Base-by-base conservation (phyloP, 2,113 vertebrate genomes). In the Plecotus auritus region DNA sequence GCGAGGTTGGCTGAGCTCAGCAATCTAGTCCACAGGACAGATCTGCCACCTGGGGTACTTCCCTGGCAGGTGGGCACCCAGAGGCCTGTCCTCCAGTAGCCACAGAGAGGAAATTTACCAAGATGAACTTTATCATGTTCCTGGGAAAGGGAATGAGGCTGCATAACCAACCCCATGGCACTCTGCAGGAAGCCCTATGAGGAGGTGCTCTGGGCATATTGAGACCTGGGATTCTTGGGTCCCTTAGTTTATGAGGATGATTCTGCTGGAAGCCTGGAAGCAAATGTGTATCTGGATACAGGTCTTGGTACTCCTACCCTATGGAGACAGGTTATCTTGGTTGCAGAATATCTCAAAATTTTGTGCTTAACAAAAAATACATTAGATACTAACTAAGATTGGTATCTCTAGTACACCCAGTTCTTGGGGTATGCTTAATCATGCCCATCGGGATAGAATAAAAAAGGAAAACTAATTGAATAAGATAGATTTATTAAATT, bases 1-100 rank as follows among this genome's bases (percentile, higher is more conserved):
- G 2, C 1, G 4, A 7, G 74, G 2, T 2, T 6, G 67, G 51
- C 14, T 0, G 9, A 37, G 11, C 32, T 40, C 78, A 28, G 77
- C 35, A 20, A 40, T 56, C 5, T 9, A 16, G 3, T 26, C 47
- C 49, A 18, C 28, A 13, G 59, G 76, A n/a, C 4, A 1, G 12
- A 4, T n/a, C 45, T 23, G 28, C 23, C 18, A 8, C 30, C 35
- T 7, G 23, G 11, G 23, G 28, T 32, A 23, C 6, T 54, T 35
- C 45, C 47, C 3, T 40, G n/a, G 45, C 23, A 67, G 16, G 47
- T 11, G 13, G 61, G 9, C 66, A 18, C 64, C 32, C 13, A 20
- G 45, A 37, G 45, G 14, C 20, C 23, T 80, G 37, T 17, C 61
- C 28, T 56, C 47, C n/a, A 32, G 7, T 7, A 30, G 26, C 11